Evolutionary conservation across 2,113 vertebrate species (phyloP), one percentile per base, ranked within the genome.

Genomic region (Struthio camelus): DNA sequence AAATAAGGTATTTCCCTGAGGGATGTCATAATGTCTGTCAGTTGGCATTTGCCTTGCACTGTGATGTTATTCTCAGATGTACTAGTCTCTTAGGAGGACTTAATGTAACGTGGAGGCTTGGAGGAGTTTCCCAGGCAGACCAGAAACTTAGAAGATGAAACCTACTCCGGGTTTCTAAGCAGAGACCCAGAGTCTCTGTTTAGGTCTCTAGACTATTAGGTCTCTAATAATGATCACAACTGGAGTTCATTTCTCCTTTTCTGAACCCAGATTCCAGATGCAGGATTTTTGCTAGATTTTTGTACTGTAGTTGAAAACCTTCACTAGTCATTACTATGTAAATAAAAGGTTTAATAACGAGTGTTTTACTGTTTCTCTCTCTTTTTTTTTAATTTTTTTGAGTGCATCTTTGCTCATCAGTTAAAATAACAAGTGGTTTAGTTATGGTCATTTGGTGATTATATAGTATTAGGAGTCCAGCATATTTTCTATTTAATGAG

Each of bases 391-490:
- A 32, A 53, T 64, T 94, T 70, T 92, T 95, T 88, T 9, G 18
- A 94, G 50, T 73, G 50, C 48, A 76, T 44, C 48, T 50, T 94
- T 90, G 51, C 71, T 96, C 89, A 93, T 97, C 73, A 91, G 91
- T 94, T 97, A 62, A 66, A 84, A 59, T 94, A 95, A 96, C 93
- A 96, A 48, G 58, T 80, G 70, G 28, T 80, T 65, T 66, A 92
- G 53, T 69, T 94, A 53, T 10, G 59, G 66, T 81, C 90, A 78
- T 80, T 80, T 90, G 51, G 44, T 82, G 87, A 66, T 65, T 83
- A 54, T 81, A 40, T 79, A 85, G 48, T 94, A 90, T 97, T 96
- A 96, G 85, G 80, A 97, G 85, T 82, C 46, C 69, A 94, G 91
- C 91, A 69, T 40, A 70, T 87, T 96, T 97, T 81, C 87, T 96